Evolutionary conservation across 2,797 vertebrate genomes (phyloP).

Genomic region (Sebastes taczanowskii): DNA sequence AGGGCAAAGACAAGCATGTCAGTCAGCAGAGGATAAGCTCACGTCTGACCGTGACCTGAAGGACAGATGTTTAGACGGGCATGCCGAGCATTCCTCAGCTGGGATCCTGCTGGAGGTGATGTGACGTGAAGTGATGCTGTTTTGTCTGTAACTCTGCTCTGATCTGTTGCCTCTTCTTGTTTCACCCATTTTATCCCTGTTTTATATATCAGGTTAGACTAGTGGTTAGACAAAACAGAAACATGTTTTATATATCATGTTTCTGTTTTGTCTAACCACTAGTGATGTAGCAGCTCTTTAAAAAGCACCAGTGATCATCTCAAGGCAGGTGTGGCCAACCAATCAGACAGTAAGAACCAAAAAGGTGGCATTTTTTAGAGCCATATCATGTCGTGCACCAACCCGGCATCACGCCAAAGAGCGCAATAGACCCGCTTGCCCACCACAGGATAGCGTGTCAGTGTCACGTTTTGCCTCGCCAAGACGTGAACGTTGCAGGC

Average conservation of each 20-base stretch:
- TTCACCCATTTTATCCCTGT: not conserved
- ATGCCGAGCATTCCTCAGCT: not conserved
- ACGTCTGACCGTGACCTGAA: conserved; percentile 51
- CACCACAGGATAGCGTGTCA: fast-evolving
- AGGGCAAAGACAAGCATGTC: conserved; percentile 78
- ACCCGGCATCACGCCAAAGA: too few species aligned
- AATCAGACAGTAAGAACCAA: not conserved
- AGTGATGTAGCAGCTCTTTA: not conserved
- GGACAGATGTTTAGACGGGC: conserved; percentile 64
- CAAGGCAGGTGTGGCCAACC: not conserved
- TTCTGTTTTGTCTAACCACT: not conserved
- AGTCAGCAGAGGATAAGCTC: conserved; percentile 55
- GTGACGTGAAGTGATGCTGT: conserved; percentile 39
- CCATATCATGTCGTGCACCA: not conserved
- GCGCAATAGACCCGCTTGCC: too few species aligned
- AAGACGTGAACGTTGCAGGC: too few species aligned
- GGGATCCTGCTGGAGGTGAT: conserved; percentile 44
- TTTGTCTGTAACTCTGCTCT: not conserved
- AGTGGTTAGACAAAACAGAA: too few species aligned
- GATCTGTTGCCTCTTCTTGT: not conserved
- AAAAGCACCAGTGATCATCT: not conserved
- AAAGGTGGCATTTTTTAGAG: not conserved
- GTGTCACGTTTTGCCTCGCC: too few species aligned
- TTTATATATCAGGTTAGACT: not conserved
- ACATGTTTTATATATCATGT: not conserved